phyloP scores from a whole-genome alignment of 2,797 vertebrate species.

The Notoglanidium macrostoma region DNA sequence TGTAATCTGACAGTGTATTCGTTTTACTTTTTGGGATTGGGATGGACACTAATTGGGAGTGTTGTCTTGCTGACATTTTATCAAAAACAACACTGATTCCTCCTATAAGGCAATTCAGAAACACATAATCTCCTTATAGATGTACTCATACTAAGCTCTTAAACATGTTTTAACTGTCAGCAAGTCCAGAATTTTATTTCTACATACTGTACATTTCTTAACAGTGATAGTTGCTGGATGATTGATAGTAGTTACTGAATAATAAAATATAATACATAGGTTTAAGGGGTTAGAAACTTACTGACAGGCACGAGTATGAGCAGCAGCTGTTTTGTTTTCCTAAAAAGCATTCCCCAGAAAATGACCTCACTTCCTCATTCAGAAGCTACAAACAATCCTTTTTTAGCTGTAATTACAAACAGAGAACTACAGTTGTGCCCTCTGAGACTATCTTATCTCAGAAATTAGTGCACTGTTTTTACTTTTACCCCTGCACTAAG shows the following conservation, averaged over 20 bases:
- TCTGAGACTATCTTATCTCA: background rate
- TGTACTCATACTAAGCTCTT: background rate
- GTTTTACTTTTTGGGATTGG: background rate
- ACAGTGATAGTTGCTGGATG: background rate
- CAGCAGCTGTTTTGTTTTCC: conserved; percentile 1
- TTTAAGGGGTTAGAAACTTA: background rate
- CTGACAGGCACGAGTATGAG: background rate
- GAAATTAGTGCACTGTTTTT: background rate
- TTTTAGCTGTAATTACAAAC: background rate
- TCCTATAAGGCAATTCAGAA: background rate
- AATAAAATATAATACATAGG: background rate
- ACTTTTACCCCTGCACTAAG: background rate
- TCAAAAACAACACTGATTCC: background rate
- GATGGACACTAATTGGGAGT: background rate
- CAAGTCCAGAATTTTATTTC: background rate
- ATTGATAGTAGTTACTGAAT: background rate
- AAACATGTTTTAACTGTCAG: background rate
- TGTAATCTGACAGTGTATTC: background rate
- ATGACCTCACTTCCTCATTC: conserved; percentile 1
- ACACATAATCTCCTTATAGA: background rate
- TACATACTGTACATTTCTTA: background rate
- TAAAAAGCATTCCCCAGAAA: background rate
- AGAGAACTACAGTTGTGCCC: conserved; percentile 9
- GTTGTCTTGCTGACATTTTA: background rate
- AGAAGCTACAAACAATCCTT: conserved; percentile 3